A percentile compares a stretch with the other conserved stretches of the same genome.
Evolutionary conservation across 2,888 invertebrate genomes (phyloP).

Genomic region (Phyllotreta cruciferae): DNA sequence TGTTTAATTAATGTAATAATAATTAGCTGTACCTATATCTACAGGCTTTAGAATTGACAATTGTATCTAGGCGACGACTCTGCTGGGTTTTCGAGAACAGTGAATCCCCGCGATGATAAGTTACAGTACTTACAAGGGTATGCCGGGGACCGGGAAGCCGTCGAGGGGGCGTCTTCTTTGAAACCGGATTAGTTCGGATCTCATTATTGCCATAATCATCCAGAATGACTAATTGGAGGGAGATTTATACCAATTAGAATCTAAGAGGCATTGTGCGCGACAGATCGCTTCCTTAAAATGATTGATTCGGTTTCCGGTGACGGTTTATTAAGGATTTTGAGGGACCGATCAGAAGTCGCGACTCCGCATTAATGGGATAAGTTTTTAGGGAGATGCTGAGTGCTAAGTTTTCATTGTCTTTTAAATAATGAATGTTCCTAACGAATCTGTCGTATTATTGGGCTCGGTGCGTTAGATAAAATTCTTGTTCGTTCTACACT

Average conservation of each 20-base stretch:
- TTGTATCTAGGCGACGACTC: too few relatives aligned
- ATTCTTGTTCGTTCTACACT: too few relatives aligned
- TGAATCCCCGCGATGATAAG: constrained; percentile 41
- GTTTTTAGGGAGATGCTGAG: constrained; percentile 9
- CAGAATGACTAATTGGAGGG: constrained; percentile 45
- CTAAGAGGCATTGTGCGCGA: constrained; percentile 29
- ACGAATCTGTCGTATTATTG: too few relatives aligned
- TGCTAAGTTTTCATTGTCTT: neutral
- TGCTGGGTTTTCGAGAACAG: constrained; percentile 12
- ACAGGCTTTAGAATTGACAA: too few relatives aligned
- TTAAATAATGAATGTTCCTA: too few relatives aligned
- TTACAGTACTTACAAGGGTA: constrained; percentile 35
- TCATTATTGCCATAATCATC: constrained; percentile 43
- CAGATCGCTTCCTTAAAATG: constrained; percentile 28
- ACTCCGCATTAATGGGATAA: constrained; percentile 14
- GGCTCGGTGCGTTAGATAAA: neutral
- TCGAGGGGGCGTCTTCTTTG: constrained; percentile 38
- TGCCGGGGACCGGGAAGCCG: constrained; percentile 36
- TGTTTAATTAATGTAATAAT: too few relatives aligned
- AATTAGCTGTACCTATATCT: too few relatives aligned
- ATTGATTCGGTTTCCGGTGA: constrained; percentile 28
- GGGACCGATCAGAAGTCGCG: constrained; percentile 10
- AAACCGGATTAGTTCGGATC: constrained; percentile 43
- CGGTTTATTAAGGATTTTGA: constrained; percentile 12
- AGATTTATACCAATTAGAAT: constrained; percentile 41